Base-by-base conservation (phyloP, 2,797 vertebrate genomes). In the Eptatretus atami region DNA sequence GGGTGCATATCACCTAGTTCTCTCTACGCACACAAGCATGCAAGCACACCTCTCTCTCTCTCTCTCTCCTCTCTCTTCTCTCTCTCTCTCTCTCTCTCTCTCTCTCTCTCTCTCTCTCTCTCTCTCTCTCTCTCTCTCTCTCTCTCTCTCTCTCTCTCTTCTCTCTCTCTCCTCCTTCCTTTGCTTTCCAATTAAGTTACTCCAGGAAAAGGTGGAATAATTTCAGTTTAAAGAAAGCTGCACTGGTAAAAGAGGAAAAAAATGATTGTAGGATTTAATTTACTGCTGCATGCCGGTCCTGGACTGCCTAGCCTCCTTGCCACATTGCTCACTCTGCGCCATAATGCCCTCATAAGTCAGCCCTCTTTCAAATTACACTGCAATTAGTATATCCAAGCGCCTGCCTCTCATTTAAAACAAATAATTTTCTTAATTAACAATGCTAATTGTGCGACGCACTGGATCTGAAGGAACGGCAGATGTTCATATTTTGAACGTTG, bases 351-450 rank as follows among this genome's bases (percentile, higher is more conserved):
- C 90, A 86, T 96, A 86, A 94, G 95, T 80, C 83, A 82, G 84
- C 86, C 92, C 87, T 86, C 78, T 93, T 93, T 96, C 93, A 94
- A 96, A 96, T 96, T 95, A 96, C 88, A 95, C 90, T 86, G 90
- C 82, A 87, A 95, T 96, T 96, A 96, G 85, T 87, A 93, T 94
- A 94, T 86, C 88, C 93, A 94, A 94, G 87, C 94, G 90, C 93
- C 87, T 90, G 86, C 86, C 92, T 95, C 84, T 94, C 93, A 85
- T 95, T 94, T 90, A 86, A 94, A 95, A 96, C 88, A 95, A 96
- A 96, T 94, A 73, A 78, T 84, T 81, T 78, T 70, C 78, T 79
- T 94, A 94, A 96, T 90, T 86, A 93, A 85, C 77, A 71, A 76
- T 80, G 81, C 81, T 94, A 94, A 96, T 94, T 95, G 82, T 83